phyloP scores from a whole-genome alignment of 2,888 invertebrate genomes.

The Panopea generosa region DNA sequence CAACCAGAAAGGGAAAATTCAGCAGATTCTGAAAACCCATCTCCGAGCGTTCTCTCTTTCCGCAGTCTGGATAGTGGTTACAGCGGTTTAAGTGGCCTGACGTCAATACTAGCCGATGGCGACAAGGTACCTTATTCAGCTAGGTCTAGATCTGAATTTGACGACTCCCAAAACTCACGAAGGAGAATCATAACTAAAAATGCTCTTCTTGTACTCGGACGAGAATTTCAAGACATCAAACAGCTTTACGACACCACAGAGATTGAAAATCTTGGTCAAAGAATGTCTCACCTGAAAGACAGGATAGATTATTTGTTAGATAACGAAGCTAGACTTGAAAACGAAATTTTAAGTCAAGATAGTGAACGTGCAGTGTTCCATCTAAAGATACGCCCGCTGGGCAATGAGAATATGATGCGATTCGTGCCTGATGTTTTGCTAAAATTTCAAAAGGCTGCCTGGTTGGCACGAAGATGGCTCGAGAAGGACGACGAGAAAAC shows the following conservation, averaged over 20 bases:
- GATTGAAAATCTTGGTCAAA: slow-evolving; percentile 71
- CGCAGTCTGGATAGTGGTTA: slow-evolving; percentile 65
- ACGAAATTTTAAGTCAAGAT: slow-evolving; percentile 73
- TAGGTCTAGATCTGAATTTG: slow-evolving; percentile 45
- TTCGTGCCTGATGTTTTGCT: slow-evolving; percentile 76
- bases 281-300: slow-evolving; percentile 74
- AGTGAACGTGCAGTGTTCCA: slow-evolving; percentile 71
- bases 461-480: slow-evolving; percentile 75
- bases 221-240: slow-evolving; percentile 76
- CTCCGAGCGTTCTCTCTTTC: slow-evolving; percentile 69
- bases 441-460: slow-evolving; percentile 75
- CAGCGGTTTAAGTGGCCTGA: slow-evolving; percentile 58
- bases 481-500: slow-evolving; percentile 75
- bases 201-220: slow-evolving; percentile 69
- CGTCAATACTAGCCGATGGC: slow-evolving; percentile 27
- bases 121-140: slow-evolving; percentile 43
- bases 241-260: slow-evolving; percentile 76
- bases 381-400: slow-evolving; percentile 67
- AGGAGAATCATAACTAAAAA: slow-evolving; percentile 70
- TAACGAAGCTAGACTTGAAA: slow-evolving; percentile 70
- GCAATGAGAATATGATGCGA: slow-evolving; percentile 68
- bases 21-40: slow-evolving; percentile 66
- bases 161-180: slow-evolving; percentile 62
- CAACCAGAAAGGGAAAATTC: slow-evolving; percentile 64
- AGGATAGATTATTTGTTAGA: slow-evolving; percentile 73